phyloP scores from a whole-genome alignment of 1,140 invertebrate species.

The Diorhabda elongata region DNA sequence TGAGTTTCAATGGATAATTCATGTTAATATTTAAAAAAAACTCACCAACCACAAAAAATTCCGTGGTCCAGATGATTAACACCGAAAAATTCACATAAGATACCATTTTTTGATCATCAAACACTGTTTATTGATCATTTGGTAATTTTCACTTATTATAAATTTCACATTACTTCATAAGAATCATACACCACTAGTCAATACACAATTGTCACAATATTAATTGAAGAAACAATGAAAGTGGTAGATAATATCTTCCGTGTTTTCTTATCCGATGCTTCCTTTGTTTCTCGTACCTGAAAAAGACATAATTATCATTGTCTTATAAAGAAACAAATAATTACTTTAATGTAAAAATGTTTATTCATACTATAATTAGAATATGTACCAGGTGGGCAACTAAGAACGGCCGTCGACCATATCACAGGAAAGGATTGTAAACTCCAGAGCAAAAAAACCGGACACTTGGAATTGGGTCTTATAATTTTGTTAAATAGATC shows the following conservation, averaged over 20 bases:
- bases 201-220: not conserved
- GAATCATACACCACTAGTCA: not conserved
- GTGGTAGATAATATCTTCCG: not conserved
- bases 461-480: not conserved
- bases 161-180: not conserved
- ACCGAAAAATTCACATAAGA: slow-evolving; percentile 8
- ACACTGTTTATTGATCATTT: slow-evolving; percentile 6
- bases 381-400: not conserved
- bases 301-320: not conserved
- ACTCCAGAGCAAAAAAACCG: not conserved
- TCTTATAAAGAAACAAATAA: not conserved
- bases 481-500: too few relatives aligned
- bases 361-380: not conserved
- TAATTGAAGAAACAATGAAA: not conserved
- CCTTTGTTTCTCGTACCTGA: not conserved
- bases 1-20: too few relatives aligned
- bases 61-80: not conserved
- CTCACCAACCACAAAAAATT: slow-evolving; percentile 1
- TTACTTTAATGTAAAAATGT: not conserved
- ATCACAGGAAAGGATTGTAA: too few relatives aligned
- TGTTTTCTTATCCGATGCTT: not conserved
- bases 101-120: not conserved
- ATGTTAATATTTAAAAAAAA: not conserved
- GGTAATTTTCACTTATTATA: not conserved
- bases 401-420: not conserved